A percentile compares a stretch with the other conserved stretches of the same genome.
These are phyloP conservation scores for Cassiopea andromeda DNA, from an alignment of 30 jellyfish, hydroid and myxozoan genomes.

Conservation along the genomic window DNA sequence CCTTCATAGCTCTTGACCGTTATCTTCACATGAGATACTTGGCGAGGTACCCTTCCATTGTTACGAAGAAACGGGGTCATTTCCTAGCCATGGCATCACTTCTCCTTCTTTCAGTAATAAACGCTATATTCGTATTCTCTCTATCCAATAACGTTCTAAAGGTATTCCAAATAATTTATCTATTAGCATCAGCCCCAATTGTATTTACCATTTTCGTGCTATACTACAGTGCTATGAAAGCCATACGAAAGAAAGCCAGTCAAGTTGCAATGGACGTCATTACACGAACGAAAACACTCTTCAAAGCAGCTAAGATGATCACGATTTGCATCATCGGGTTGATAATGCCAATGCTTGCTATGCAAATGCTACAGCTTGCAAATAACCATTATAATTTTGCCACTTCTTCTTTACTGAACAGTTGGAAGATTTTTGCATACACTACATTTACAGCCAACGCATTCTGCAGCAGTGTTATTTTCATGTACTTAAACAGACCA, in stretches of 20 bases:
- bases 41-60: not conserved
- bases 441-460: not conserved
- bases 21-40: not conserved
- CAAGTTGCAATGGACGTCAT: not conserved
- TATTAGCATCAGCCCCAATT: too few relatives aligned
- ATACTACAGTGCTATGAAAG: not conserved
- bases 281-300: not conserved
- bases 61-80: not conserved
- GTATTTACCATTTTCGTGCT: not conserved
- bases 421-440: not conserved
- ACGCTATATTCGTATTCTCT: not conserved
- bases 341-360: not conserved
- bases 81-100: not conserved
- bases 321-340: not conserved
- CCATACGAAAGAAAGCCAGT: not conserved
- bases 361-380: not conserved
- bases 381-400: not conserved
- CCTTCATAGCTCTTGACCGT: constrained; percentile 7
- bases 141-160: not conserved
- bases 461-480: not conserved
- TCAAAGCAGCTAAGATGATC: not conserved
- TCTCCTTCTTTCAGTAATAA: not conserved
- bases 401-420: not conserved
- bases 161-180: not conserved
- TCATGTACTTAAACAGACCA: not conserved